A percentile compares a stretch with the other conserved stretches of the same genome.
phyloP scores from a whole-genome alignment of 2,797 vertebrate species.

The Peromyscus nudipes region DNA sequence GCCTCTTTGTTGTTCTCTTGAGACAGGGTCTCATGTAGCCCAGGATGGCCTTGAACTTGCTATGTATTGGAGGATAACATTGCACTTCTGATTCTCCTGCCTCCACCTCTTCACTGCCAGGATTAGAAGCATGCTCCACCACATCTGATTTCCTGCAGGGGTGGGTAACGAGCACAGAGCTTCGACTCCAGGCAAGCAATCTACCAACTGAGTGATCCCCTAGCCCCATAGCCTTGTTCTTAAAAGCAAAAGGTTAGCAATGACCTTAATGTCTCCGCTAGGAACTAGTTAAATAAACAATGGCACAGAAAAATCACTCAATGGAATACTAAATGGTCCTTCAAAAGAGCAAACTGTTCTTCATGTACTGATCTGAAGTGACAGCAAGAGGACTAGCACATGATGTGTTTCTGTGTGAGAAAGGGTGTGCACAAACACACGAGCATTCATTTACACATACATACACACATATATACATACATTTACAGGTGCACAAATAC shows the following conservation, averaged over 20 bases:
- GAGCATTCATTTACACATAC: neutral
- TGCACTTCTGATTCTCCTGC: neutral
- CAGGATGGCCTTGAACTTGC: neutral
- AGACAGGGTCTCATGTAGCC: neutral
- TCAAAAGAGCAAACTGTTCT: slow-evolving; percentile 22
- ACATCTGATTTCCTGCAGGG: neutral
- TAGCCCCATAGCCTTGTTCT: neutral
- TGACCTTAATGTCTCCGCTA: neutral
- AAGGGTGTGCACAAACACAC: neutral
- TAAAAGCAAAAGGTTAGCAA: neutral
- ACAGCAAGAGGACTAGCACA: neutral
- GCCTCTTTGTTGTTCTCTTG: neutral
- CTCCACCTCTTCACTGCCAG: neutral
- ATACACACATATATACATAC: neutral
- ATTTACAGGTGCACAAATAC: neutral
- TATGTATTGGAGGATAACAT: neutral
- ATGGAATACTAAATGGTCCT: neutral
- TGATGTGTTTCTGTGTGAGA: neutral
- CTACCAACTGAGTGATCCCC: neutral
- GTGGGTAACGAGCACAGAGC: neutral
- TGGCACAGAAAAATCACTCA: neutral
- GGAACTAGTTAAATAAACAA: slow-evolving; percentile 6
- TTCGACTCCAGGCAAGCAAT: neutral
- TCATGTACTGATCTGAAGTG: slow-evolving; percentile 3
- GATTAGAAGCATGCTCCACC: neutral